Conservation (phyloP, 2,797 vertebrate genomes). For the Danio aesculapii region DNA sequence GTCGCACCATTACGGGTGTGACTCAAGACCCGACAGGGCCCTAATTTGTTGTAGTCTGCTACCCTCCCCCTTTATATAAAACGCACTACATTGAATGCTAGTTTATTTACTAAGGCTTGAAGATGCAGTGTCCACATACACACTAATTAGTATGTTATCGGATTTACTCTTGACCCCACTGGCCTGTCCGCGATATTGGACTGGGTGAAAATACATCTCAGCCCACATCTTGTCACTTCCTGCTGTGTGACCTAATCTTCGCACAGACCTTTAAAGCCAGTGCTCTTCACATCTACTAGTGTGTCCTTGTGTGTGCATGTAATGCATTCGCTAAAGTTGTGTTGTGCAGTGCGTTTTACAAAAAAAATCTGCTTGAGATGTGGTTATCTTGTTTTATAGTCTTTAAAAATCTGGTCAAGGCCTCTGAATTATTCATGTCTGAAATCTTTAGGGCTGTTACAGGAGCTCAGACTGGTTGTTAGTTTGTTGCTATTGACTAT, state of each 20-base stretch:
- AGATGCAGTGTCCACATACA: slow-evolving; percentile 7
- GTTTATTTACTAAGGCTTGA: slow-evolving; percentile 21
- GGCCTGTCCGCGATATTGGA: slow-evolving; percentile 1
- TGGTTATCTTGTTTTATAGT: slow-evolving; percentile 46
- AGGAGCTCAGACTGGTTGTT: slow-evolving; percentile 37
- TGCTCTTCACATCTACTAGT: slow-evolving; percentile 3
- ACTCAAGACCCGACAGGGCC: slow-evolving; percentile 64
- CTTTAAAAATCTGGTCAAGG: slow-evolving; percentile 46
- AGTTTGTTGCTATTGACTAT: slow-evolving; percentile 58
- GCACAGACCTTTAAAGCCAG: slow-evolving; percentile 17
- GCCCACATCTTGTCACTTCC: slow-evolving; percentile 58
- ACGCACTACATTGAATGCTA: slow-evolving; percentile 17
- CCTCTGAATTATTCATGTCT: slow-evolving; percentile 50
- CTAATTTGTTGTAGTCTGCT: slow-evolving; percentile 51
- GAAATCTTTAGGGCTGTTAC: slow-evolving; percentile 43
- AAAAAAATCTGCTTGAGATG: slow-evolving; percentile 39
- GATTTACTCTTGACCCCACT: slow-evolving; percentile 40
- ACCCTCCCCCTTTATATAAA: slow-evolving; percentile 53
- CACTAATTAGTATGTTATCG: slow-evolving; percentile 34
- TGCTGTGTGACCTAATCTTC: slow-evolving; percentile 44
- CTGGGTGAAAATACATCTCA: slow-evolving; percentile 44
- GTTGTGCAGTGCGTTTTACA: slow-evolving; percentile 35
- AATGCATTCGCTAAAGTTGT: slow-evolving; percentile 19
- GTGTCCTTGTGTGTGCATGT: slow-evolving; percentile 18
- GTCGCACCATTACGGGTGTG: slow-evolving; percentile 68